A percentile compares a stretch with the other conserved stretches of the same genome.
phyloP scores from a whole-genome alignment of 37 sponge, comb jelly and placozoan species.

The Aplysina aerophoba region DNA sequence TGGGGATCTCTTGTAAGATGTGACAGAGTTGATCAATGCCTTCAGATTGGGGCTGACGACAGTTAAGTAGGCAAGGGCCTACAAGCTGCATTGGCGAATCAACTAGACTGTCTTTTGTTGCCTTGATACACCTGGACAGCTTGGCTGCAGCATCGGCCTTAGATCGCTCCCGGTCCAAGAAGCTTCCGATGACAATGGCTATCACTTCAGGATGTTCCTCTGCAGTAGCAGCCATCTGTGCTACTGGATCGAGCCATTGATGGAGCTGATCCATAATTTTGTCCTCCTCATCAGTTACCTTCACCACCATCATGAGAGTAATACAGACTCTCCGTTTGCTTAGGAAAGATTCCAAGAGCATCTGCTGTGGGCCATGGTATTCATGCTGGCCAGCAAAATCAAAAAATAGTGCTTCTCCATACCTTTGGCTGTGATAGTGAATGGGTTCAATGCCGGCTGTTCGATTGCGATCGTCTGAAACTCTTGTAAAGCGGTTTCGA shows the following conservation, averaged over 20 bases:
- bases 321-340: neutral
- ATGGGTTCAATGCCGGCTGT: conserved; percentile 34
- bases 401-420: conserved; percentile 23
- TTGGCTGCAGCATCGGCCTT: neutral
- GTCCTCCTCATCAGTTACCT: neutral
- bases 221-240: neutral
- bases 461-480: neutral
- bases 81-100: too few species aligned
- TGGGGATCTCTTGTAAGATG: too few species aligned
- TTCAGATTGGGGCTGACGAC: too few species aligned
- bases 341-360: neutral
- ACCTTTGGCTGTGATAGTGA: conserved; percentile 12
- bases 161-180: neutral
- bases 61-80: too few species aligned
- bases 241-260: neutral
- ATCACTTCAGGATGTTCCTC: neutral
- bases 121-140: too few species aligned
- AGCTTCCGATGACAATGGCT: neutral
- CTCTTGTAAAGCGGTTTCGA: neutral
- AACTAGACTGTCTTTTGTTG: too few species aligned
- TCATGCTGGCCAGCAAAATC: conserved; percentile 46
- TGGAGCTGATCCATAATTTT: neutral
- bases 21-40: too few species aligned
- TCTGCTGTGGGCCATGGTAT: conserved; percentile 36
- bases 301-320: neutral